Conservation (phyloP, 2,888 invertebrate genomes). For the Dryadula phaetusa region DNA sequence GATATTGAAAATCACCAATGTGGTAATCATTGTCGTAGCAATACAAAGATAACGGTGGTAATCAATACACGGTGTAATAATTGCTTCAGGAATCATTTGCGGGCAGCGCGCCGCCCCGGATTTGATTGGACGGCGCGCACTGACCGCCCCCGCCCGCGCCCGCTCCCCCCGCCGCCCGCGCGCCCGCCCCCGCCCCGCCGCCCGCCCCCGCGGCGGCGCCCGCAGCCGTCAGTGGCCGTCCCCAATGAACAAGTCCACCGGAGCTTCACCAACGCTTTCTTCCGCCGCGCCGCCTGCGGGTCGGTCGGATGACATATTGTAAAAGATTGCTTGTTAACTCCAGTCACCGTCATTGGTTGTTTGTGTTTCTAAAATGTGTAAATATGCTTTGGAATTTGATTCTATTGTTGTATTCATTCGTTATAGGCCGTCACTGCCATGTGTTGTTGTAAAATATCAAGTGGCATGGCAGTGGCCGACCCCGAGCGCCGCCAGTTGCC, state of each 20-base stretch:
- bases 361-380: constrained; percentile 3
- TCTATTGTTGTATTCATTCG: background rate
- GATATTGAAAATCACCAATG: too few relatives aligned
- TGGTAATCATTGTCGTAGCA: too few relatives aligned
- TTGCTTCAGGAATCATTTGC: constrained; percentile 68
- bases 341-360: background rate
- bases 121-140: constrained; percentile 69
- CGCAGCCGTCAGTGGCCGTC: background rate
- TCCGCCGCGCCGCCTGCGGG: background rate
- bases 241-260: background rate
- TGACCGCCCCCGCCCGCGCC: constrained; percentile 46
- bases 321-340: constrained; percentile 14
- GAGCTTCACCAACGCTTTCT: constrained; percentile 20
- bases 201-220: background rate
- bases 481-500: background rate
- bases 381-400: constrained; percentile 4
- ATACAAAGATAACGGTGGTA: too few relatives aligned
- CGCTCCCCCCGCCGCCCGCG: constrained; percentile 5
- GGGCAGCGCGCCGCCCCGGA: constrained; percentile 70
- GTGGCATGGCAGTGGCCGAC: background rate
- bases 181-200: constrained; percentile 28
- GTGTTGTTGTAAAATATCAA: background rate
- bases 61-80: too few relatives aligned
- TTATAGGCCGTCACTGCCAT: background rate
- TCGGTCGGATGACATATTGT: too few relatives aligned